Evolutionary conservation across 2,888 invertebrate genomes (phyloP).

Genomic region (Dichetophora obliterata): DNA sequence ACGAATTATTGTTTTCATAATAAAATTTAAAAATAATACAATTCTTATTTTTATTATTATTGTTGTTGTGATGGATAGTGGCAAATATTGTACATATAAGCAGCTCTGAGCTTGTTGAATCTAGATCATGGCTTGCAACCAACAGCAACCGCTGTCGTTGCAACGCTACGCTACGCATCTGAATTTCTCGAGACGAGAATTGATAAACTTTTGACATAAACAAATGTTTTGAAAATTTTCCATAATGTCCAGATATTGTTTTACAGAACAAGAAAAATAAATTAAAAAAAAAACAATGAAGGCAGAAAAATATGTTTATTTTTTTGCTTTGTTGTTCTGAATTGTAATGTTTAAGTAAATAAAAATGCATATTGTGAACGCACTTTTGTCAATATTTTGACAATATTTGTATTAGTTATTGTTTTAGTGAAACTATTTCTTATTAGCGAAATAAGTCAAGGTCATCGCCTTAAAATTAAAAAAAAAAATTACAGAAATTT

Average conservation of each 20-base stretch:
- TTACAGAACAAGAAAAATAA: not conserved
- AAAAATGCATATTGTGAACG: not conserved
- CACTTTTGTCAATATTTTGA: not conserved
- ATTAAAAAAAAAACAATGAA: not conserved
- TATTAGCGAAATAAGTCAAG: too few species aligned
- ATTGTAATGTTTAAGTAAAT: not conserved
- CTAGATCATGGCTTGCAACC: too few species aligned
- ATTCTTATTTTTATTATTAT: not conserved
- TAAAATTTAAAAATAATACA: not conserved
- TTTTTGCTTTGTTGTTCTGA: not conserved
- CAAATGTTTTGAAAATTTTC: constrained; percentile 33
- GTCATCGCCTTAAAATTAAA: too few species aligned
- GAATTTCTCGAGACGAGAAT: not conserved
- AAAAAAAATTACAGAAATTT: too few species aligned
- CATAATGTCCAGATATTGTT: constrained; percentile 26
- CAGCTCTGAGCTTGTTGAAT: too few species aligned
- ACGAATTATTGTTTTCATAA: not conserved
- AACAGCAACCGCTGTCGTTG: too few species aligned
- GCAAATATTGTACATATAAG: not conserved
- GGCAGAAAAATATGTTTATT: not conserved
- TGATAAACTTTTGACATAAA: constrained; percentile 36
- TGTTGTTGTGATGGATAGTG: not conserved
- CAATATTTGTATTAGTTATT: not conserved
- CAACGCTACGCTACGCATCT: not conserved
- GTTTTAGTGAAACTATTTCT: not conserved